Evolutionary conservation across 2,797 vertebrate species (phyloP).

Genomic region (Arnoldichthys spilopterus): DNA sequence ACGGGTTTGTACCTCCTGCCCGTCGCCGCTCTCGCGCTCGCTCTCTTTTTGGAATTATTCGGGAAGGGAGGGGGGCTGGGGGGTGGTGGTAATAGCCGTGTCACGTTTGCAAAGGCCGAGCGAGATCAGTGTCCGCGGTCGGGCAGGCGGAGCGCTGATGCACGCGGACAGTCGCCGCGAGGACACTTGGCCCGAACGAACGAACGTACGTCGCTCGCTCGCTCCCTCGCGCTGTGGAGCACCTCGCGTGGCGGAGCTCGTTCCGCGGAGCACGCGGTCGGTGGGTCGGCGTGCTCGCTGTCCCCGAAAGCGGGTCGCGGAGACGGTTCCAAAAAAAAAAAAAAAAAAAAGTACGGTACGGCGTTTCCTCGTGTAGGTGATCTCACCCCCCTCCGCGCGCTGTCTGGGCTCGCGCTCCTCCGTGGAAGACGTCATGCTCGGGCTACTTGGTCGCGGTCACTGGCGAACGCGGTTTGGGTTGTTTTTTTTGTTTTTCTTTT

Average conservation of each 20-base stretch:
- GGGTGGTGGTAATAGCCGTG: slow-evolving; percentile 67
- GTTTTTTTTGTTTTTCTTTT: slow-evolving; percentile 61
- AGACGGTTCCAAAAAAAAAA: slow-evolving; percentile 56
- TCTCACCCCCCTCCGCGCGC: slow-evolving; percentile 54
- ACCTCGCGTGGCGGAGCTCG: no score
- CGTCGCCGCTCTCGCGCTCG: slow-evolving; percentile 72
- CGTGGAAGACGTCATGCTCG: slow-evolving; percentile 50
- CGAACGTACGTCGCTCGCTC: no score
- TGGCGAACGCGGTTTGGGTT: slow-evolving; percentile 39
- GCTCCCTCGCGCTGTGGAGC: no score
- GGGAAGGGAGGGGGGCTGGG: slow-evolving; percentile 62
- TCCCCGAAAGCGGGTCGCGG: slow-evolving; percentile 44
- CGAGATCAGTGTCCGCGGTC: slow-evolving; percentile 70
- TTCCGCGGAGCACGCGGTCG: slow-evolving; percentile 56
- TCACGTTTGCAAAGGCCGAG: no score
- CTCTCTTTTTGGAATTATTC: slow-evolving; percentile 72
- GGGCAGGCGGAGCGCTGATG: slow-evolving; percentile 61
- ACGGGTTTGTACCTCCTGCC: slow-evolving; percentile 79
- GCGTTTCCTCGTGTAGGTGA: slow-evolving; percentile 53
- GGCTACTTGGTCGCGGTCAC: slow-evolving; percentile 34
- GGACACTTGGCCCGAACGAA: slow-evolving; percentile 70
- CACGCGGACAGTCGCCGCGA: slow-evolving; percentile 66
- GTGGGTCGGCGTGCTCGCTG: no score
- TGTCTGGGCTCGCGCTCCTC: slow-evolving; percentile 50
- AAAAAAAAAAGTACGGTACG: no score